A percentile compares a stretch with the other conserved stretches of the same genome.
These are phyloP conservation scores for Ceramica pisi DNA, from an alignment of 2,888 invertebrate species.

Conservation along the genomic window DNA sequence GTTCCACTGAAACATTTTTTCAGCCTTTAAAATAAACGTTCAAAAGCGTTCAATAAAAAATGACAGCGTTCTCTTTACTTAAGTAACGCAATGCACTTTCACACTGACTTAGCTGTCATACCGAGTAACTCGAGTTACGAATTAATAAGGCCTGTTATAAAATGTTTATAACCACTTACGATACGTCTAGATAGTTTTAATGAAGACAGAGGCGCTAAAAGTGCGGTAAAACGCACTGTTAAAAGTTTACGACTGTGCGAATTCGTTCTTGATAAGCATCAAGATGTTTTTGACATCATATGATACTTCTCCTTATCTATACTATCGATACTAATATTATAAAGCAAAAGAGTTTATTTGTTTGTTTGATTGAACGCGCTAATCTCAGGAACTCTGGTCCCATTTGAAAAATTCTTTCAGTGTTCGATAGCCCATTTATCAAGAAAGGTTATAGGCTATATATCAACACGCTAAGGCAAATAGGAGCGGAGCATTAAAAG, in stretches of 20 bases:
- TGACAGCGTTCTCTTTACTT: slow-evolving; percentile 2
- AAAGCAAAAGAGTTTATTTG: too few relatives aligned
- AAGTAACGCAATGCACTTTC: slow-evolving; percentile 34
- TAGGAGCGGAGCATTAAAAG: too few relatives aligned
- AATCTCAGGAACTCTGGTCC: too few relatives aligned
- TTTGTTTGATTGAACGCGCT: too few relatives aligned
- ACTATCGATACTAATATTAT: too few relatives aligned
- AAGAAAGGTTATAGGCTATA: too few relatives aligned
- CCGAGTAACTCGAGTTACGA: neutral
- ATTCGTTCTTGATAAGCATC: slow-evolving; percentile 19
- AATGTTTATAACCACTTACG: slow-evolving; percentile 17
- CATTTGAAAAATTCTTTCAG: too few relatives aligned
- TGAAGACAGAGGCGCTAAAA: slow-evolving; percentile 18
- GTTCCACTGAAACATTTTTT: neutral
- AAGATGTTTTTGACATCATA: neutral
- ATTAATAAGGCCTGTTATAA: slow-evolving; percentile 35
- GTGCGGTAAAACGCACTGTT: slow-evolving; percentile 1
- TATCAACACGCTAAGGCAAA: too few relatives aligned
- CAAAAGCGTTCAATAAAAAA: neutral
- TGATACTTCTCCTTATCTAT: too few relatives aligned
- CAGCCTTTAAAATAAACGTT: neutral
- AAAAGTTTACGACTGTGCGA: slow-evolving; percentile 5
- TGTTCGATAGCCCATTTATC: too few relatives aligned
- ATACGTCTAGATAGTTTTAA: slow-evolving; percentile 21
- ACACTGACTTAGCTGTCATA: slow-evolving; percentile 40